phyloP scores from a whole-genome alignment of 2,797 vertebrate genomes.

The Cirrhinus mrigala region DNA sequence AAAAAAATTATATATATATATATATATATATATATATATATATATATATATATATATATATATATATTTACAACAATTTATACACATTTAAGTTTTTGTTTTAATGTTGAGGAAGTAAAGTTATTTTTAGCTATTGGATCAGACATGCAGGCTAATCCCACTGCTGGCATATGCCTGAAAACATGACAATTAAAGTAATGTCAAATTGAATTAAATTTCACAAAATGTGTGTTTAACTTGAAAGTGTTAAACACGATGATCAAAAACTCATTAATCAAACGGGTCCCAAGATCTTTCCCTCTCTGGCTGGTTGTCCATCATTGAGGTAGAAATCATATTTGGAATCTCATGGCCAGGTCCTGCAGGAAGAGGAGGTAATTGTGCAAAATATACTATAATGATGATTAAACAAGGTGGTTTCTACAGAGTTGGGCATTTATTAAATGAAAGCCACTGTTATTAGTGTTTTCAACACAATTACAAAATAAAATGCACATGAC shows the following conservation, averaged over 20 bases:
- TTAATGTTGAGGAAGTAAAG: not conserved
- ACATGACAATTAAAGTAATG: not conserved
- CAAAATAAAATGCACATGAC: too few relatives aligned
- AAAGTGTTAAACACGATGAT: too few relatives aligned
- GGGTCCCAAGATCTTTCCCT: fast-evolving
- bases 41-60: too few relatives aligned
- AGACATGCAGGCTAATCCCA: too few relatives aligned
- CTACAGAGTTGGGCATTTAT: not conserved
- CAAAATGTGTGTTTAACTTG: not conserved
- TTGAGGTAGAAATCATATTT: not conserved
- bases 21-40: too few relatives aligned
- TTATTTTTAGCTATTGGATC: not conserved
- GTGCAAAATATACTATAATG: not conserved
- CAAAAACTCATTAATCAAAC: not conserved
- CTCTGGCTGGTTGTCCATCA: not conserved
- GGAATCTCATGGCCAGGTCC: not conserved
- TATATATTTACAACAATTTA: not conserved
- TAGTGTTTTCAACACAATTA: too few relatives aligned
- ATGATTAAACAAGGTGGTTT: not conserved
- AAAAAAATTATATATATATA: too few relatives aligned
- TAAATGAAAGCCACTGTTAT: not conserved
- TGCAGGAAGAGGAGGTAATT: not conserved
- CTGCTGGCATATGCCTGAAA: not conserved
- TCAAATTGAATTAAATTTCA: not conserved
- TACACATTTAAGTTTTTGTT: not conserved